Evolutionary conservation across 2,797 vertebrate genomes (phyloP).

Genomic region (Neostethus bicornis): DNA sequence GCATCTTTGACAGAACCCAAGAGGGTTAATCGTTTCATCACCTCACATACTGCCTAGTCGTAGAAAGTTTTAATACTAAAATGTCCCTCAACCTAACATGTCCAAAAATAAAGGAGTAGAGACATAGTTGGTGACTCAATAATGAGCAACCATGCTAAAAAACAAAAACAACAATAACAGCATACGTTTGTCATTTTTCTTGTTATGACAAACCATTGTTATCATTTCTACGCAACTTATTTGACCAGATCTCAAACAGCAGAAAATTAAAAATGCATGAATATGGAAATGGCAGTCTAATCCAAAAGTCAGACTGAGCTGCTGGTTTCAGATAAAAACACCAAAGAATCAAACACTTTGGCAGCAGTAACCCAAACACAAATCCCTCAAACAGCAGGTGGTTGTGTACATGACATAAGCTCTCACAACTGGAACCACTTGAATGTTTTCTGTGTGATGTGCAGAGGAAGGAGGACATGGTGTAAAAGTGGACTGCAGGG

Average conservation of each 20-base stretch:
- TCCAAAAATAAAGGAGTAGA: background rate
- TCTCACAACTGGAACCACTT: background rate
- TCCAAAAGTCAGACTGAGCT: background rate
- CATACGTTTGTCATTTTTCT: background rate
- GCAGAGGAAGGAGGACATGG: background rate
- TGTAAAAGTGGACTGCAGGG: background rate
- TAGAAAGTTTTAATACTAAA: no score
- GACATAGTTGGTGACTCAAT: background rate
- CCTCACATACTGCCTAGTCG: no score
- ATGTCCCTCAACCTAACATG: background rate
- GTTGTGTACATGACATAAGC: background rate
- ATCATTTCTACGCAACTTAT: no score
- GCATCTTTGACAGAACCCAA: no score
- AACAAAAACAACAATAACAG: background rate
- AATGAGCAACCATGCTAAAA: background rate
- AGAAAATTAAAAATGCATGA: background rate
- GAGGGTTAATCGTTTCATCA: no score
- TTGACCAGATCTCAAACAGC: background rate
- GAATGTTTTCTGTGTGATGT: background rate
- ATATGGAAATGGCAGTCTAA: no score
- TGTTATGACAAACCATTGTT: background rate
- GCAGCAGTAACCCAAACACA: background rate
- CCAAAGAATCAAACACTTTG: background rate
- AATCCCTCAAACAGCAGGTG: background rate
- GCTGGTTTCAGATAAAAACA: background rate